Percentiles rank a stretch among this genome's conserved stretches.
phyloP scores from a whole-genome alignment of 2,113 vertebrate genomes.

The Litocranius walleri region DNA sequence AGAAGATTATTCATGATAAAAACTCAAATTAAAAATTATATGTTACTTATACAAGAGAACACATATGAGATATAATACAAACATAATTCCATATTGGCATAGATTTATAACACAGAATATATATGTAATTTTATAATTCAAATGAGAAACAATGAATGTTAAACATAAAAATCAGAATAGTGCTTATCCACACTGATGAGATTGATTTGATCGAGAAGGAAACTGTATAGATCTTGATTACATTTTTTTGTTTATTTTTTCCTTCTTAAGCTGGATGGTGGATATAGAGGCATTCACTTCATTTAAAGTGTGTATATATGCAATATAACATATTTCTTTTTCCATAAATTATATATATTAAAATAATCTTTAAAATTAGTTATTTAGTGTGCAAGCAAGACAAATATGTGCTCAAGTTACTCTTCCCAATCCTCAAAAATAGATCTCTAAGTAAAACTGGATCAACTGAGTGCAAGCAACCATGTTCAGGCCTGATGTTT shows the following conservation, averaged over 20 bases:
- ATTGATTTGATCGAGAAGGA: not conserved
- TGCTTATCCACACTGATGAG: not conserved
- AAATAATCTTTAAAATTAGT: not conserved
- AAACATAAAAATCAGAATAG: not conserved
- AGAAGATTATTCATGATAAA: not conserved
- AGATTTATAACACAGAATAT: not conserved
- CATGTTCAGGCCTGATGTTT: not conserved
- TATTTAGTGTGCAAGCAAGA: not conserved
- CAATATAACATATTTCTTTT: not conserved
- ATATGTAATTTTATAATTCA: not conserved
- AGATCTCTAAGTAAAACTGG: not conserved
- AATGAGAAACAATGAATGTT: not conserved
- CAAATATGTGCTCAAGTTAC: not conserved
- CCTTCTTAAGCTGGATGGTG: not conserved
- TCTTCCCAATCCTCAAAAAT: not conserved
- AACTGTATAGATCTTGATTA: not conserved
- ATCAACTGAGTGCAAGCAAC: not conserved
- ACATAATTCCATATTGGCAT: not conserved
- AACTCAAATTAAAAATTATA: not conserved
- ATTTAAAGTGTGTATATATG: not conserved
- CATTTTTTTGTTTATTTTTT: not conserved
- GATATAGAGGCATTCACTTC: not conserved
- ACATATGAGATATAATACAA: not conserved
- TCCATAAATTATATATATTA: not conserved
- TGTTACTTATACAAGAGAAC: not conserved